Base-by-base conservation (phyloP, 1,140 invertebrate genomes). In the Patella vulgata region DNA sequence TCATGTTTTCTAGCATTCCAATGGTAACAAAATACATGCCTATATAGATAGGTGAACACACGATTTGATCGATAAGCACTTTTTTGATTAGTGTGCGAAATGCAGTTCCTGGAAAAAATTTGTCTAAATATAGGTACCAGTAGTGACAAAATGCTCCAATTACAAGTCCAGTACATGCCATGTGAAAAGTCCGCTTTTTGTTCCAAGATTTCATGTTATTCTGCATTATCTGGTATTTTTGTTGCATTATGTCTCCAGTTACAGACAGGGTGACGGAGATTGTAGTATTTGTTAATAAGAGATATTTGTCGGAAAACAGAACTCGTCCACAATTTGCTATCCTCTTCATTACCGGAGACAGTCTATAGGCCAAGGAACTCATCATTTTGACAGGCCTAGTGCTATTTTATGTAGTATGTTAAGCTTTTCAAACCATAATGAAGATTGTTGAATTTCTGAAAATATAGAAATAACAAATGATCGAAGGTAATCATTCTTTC, bases 21-120 rank as follows among this genome's bases (percentile, higher is more conserved):
- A 94, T 76, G 33, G 91, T 92, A 3, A 90, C 74, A 79, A 97
- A 94, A 76, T 95, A 95, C 1, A 89, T 88, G 3, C 88, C 79
- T 46, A 97, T 92, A 73, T 89, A 90, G 2, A 95, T 74, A 1
- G 95, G 94, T 4, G 93, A 95, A 78, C 92, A 93, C 63, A 96
- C 82, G 30, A 96, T 70, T 85, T 97, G 95, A 85, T 97, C 94
- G 14, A 94, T 77, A 12, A 94, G 30, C 30, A 96, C 88, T 86
- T 97, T 97, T 80, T 93, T 94, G 6, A 89, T 65, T 8, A 96
- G 90, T 72, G 89, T 88, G 39, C 84, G 82, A 39, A 93, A 77
- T 2, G 88, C 88, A 72, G 89, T 87, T 23, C 92, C 92, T 42
- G 91, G 89, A 21, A 93, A 82, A 74, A 83, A 86, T 54, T 83